Evolutionary conservation across 1,140 invertebrate genomes (phyloP).

Genomic region (Drosophila navojoa): DNA sequence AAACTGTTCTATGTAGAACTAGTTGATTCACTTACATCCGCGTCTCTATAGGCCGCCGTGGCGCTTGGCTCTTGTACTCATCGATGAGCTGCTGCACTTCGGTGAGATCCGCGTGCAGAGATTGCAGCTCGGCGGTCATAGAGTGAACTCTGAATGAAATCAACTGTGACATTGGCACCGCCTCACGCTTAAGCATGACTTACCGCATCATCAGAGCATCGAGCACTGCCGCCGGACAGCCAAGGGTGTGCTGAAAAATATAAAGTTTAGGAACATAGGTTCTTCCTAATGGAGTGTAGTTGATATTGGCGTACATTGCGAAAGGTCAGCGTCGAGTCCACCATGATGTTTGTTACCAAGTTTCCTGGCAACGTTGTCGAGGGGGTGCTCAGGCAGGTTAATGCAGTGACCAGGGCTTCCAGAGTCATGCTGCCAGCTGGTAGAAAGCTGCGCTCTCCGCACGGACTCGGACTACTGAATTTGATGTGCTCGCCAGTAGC

Average conservation of each 20-base stretch:
- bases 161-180: neutral
- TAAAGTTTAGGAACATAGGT: too few relatives aligned
- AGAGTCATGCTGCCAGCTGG: conserved; percentile 45
- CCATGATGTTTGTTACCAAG: conserved; percentile 38
- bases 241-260: conserved; percentile 25
- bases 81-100: conserved; percentile 54
- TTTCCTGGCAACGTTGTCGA: conserved; percentile 24
- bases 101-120: conserved; percentile 33
- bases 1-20: too few relatives aligned
- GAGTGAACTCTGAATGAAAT: conserved; percentile 9
- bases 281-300: neutral
- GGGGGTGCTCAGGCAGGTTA: conserved; percentile 62
- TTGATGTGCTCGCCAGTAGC: conserved; percentile 19
- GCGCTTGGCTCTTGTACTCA: conserved; percentile 41
- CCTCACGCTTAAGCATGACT: conserved; percentile 3
- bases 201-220: conserved; percentile 52
- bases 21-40: conserved; percentile 36
- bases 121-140: conserved; percentile 48
- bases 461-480: neutral
- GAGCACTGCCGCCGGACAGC: conserved; percentile 52
- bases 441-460: neutral
- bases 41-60: neutral
- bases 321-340: conserved; percentile 52
- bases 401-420: conserved; percentile 61
- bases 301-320: conserved; percentile 42